These are phyloP conservation scores for Gymnoscelis rufifasciata DNA, from an alignment of 2,888 invertebrate species.

Conservation along the genomic window DNA sequence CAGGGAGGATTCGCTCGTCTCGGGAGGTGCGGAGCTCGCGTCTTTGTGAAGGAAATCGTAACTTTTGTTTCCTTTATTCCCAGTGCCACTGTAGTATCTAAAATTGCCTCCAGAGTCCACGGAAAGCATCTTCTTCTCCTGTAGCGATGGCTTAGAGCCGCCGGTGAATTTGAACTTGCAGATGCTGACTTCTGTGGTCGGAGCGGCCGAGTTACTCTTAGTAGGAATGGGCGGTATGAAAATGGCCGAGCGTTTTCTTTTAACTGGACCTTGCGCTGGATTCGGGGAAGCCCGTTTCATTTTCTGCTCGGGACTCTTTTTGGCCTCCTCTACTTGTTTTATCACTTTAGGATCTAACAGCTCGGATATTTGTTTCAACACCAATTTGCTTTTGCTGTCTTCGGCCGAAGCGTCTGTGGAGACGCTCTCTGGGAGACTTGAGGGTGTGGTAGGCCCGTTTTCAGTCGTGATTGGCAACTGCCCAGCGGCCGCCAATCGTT, in stretches of 20 bases:
- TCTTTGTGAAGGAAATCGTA: constrained; percentile 89
- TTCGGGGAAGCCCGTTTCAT: constrained; percentile 69
- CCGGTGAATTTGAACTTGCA: constrained; percentile 97
- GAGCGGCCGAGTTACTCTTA: constrained; percentile 84
- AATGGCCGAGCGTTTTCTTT: constrained; percentile 89
- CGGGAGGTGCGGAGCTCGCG: constrained; percentile 68
- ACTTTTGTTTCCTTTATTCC: constrained; percentile 88
- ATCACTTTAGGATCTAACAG: constrained; percentile 69
- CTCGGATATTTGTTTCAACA: constrained; percentile 71
- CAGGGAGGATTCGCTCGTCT: constrained; percentile 41
- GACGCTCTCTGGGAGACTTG: constrained; percentile 45
- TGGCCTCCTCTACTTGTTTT: constrained; percentile 55
- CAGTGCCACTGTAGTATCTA: constrained; percentile 91
- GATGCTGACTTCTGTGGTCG: constrained; percentile 91
- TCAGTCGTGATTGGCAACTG: constrained; percentile 63
- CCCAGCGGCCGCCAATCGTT: constrained; percentile 81
- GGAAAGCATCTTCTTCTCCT: constrained; percentile 95
- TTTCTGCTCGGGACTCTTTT: constrained; percentile 57
- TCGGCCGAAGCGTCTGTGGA: constrained; percentile 58
- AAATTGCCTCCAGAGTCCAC: constrained; percentile 94
- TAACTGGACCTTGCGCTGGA: constrained; percentile 69
- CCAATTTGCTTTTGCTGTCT: constrained; percentile 61
- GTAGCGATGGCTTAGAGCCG: constrained; percentile 91
- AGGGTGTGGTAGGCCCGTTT: constrained; percentile 52
- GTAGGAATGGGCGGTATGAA: constrained; percentile 90